These are phyloP conservation scores for Globia sparganii DNA, from an alignment of 2,888 invertebrate species.

Conservation along the genomic window DNA sequence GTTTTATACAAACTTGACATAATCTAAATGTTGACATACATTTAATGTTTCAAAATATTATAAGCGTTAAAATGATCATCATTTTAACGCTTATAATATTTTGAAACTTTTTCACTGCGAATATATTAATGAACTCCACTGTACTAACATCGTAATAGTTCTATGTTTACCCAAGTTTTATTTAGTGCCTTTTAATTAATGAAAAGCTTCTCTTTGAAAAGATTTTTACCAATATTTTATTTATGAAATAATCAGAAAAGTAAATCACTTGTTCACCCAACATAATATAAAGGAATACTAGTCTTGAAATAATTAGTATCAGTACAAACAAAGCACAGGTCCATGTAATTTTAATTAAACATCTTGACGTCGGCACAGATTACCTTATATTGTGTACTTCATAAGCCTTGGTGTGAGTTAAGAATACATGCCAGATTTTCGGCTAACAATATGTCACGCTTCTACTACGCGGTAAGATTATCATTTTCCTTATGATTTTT, in stretches of 20 bases:
- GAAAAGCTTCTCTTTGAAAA: no score
- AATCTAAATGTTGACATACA: no score
- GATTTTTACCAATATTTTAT: no score
- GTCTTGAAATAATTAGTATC: conserved; percentile 26
- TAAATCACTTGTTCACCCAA: neutral
- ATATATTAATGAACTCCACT: no score
- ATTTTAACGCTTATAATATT: no score
- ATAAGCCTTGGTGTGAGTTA: conserved; percentile 14
- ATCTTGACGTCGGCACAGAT: conserved; percentile 26
- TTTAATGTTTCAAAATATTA: no score
- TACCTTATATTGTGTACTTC: conserved; percentile 40
- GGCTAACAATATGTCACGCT: conserved; percentile 45
- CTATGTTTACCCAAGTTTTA: no score
- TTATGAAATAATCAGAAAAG: neutral
- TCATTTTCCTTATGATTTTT: conserved; percentile 4
- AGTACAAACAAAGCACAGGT: conserved; percentile 27
- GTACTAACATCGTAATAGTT: no score
- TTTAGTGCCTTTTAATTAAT: no score
- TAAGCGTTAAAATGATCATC: no score
- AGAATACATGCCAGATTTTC: conserved; percentile 1
- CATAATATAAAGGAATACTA: neutral
- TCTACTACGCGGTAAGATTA: conserved; percentile 30
- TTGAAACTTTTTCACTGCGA: no score
- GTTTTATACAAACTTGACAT: no score
- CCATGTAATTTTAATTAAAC: conserved; percentile 59